Evolutionary conservation across 2,113 vertebrate genomes (phyloP).

Genomic region (Apeltes quadracus): DNA sequence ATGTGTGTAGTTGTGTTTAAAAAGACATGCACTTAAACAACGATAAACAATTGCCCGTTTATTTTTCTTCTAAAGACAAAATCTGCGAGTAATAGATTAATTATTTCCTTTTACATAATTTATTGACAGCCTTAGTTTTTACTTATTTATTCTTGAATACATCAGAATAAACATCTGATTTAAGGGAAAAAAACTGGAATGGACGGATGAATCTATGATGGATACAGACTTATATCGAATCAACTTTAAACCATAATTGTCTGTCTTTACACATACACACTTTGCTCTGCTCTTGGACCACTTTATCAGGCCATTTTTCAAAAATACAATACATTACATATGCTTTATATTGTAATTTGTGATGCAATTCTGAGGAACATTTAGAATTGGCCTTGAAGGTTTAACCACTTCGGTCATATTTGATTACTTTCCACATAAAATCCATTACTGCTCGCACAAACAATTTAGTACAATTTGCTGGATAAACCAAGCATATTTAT

Average conservation of each 20-base stretch:
- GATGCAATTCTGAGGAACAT: constrained; percentile 8
- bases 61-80: too few species aligned
- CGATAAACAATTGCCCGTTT: too few species aligned
- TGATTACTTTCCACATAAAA: constrained; percentile 49
- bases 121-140: too few species aligned
- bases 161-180: background rate
- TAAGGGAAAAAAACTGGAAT: background rate
- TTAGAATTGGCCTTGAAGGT: background rate
- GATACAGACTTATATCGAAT: background rate
- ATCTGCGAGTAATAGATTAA: too few species aligned
- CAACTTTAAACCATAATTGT: background rate
- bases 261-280: constrained; percentile 1
- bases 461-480: constrained; percentile 39
- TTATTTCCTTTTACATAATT: too few species aligned
- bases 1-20: too few species aligned
- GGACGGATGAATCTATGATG: background rate
- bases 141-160: too few species aligned
- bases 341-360: constrained; percentile 12
- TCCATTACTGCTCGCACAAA: constrained; percentile 37
- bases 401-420: constrained; percentile 45
- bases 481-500: constrained; percentile 36
- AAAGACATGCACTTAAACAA: too few species aligned
- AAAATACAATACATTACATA: constrained; percentile 22
- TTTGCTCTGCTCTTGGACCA: background rate
- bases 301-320: constrained; percentile 13